These are phyloP conservation scores for Tympanuchus pallidicinctus DNA, from an alignment of 2,113 vertebrate species.

Conservation along the genomic window DNA sequence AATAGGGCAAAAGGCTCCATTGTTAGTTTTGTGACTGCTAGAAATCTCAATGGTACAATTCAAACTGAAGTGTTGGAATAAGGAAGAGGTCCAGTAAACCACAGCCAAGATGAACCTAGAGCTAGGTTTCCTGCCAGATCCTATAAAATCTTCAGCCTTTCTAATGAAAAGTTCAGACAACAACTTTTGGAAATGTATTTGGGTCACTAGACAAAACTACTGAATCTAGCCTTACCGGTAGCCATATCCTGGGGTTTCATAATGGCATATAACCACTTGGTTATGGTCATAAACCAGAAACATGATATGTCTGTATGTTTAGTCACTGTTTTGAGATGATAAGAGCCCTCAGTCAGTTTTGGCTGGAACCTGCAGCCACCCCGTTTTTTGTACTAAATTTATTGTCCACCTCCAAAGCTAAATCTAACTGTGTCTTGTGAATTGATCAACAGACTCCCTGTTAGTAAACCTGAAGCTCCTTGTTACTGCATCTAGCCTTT, in stretches of 20 bases:
- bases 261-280: not conserved
- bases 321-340: not conserved
- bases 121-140: not conserved
- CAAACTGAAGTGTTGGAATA: not conserved
- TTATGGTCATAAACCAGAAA: not conserved
- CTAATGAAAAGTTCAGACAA: not conserved
- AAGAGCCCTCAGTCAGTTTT: not conserved
- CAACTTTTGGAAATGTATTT: not conserved
- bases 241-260: not conserved
- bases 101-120: not conserved
- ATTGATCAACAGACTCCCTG: accelerated
- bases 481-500: not conserved
- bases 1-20: not conserved
- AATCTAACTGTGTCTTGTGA: not conserved
- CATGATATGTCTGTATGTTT: not conserved
- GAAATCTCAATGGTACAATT: not conserved
- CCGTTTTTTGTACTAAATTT: not conserved
- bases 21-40: not conserved
- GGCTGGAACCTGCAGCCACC: not conserved
- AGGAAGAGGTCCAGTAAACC: not conserved
- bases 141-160: not conserved
- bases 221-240: not conserved
- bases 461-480: not conserved
- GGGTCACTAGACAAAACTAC: not conserved
- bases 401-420: not conserved